A percentile compares a stretch with the other conserved stretches of the same genome.
Conservation (phyloP, 1,140 invertebrate genomes). For the Camponotus pennsylvanicus region DNA sequence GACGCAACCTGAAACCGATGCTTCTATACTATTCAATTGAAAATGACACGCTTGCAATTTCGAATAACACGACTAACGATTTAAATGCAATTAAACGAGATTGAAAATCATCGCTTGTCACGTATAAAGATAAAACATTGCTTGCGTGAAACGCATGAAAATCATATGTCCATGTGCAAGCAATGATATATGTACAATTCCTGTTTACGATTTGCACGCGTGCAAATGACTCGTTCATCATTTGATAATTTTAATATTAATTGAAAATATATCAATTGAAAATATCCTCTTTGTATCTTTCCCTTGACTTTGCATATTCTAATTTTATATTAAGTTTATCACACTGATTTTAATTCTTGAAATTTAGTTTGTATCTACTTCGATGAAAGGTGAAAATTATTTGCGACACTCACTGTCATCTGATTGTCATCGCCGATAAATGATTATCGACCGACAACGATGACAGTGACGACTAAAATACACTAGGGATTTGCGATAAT, state of each 20-base stretch:
- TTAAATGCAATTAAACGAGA: constrained; percentile 41
- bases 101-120: constrained; percentile 21
- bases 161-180: not conserved
- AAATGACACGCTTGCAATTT: constrained; percentile 30
- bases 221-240: not conserved
- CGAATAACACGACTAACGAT: constrained; percentile 1
- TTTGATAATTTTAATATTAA: not conserved
- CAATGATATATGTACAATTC: not conserved
- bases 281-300: not conserved
- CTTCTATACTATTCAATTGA: not conserved
- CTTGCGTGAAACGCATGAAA: not conserved
- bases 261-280: not conserved
- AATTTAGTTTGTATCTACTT: not conserved
- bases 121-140: constrained; percentile 20
- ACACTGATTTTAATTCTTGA: not conserved
- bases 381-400: constrained; percentile 28
- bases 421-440: constrained; percentile 43
- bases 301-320: not conserved
- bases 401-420: not conserved
- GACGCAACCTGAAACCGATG: not conserved
- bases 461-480: constrained; percentile 42
- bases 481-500: constrained; percentile 44
- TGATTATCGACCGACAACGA: constrained; percentile 29
- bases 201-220: not conserved
- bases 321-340: not conserved